Percentiles rank a stretch among this genome's conserved stretches.
Conservation (phyloP, 1,140 invertebrate genomes). For the Monomorium pharaonis region DNA sequence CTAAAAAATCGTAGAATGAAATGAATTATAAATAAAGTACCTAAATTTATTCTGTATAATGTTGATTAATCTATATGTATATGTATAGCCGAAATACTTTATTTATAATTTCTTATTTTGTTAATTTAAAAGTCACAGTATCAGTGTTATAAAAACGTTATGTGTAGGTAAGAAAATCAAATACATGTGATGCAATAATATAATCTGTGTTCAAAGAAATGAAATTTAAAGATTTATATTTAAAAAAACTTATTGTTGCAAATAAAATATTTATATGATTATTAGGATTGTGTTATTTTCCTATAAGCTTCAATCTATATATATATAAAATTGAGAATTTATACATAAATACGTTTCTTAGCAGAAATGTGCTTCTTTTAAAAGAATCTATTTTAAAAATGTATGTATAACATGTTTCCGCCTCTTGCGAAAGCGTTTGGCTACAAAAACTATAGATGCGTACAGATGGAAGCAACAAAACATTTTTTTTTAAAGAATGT, state of each 20-base stretch:
- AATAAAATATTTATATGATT: conserved; percentile 14
- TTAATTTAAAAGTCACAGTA: no score
- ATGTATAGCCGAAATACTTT: no score
- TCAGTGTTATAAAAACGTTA: no score
- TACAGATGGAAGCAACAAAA: background rate
- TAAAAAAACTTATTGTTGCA: no score
- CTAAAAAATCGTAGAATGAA: background rate
- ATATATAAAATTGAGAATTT: background rate
- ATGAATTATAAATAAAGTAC: background rate
- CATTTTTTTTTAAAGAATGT: background rate
- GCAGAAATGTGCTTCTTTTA: background rate
- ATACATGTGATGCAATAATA: background rate
- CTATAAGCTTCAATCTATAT: background rate
- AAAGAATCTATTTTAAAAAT: background rate
- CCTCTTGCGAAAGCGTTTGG: background rate
- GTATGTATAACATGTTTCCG: background rate
- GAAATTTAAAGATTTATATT: conserved; percentile 10
- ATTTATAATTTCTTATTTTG: no score
- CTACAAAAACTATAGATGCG: background rate
- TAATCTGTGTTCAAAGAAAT: background rate
- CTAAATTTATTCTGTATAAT: no score
- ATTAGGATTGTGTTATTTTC: background rate
- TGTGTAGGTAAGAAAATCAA: no score
- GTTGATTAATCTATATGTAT: no score
- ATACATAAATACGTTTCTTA: background rate